Base-by-base conservation (phyloP, 2,113 vertebrate species). In the Machaerirhynchus nigripectus region DNA sequence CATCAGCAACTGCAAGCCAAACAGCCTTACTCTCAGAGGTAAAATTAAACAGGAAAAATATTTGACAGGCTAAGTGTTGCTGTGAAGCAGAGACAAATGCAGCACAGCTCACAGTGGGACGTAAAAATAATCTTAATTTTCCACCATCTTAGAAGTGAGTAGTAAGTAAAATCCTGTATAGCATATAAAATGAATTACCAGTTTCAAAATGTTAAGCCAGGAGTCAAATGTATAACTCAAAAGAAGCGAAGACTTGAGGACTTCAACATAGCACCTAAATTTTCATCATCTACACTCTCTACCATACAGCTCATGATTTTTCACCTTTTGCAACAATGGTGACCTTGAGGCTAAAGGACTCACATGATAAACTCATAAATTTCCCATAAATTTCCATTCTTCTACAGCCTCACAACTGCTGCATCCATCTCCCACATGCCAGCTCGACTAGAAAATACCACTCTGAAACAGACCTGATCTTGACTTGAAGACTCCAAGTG, bases 31-130 rank as follows among this genome's bases (percentile, higher is more conserved):
- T 57, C 84, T 84, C 89, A 46, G 63, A 73, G 30, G 76, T 46
- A 89, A 84, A 84, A 92, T 84, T 74, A 77, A 89, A 57, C 50
- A 65, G 44, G 27, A 20, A 86, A 86, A 89, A 70, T 10, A 16
- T 37, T 40, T 33, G 47, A 64, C 24, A 67, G 26, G 35, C 4
- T 73, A 55, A 55, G 67, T 65, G 31, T 5, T 80, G n/a, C 55
- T 73, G 9, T n/a, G 57, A 93, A 84, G 86, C 80, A 84, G 37
- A 89, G 16, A 39, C 31, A 90, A 88, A 76, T 26, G 15, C 17
- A 70, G 50, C 73, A 77, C 10, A 73, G 37, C 14, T 92, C 53
- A 69, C 21, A 47, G 24, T 1, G 7, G 80, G 20, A 50, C 5
- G 7, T 13, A 92, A 79, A 17, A 69, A 79, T 14, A 40, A 80